Percentiles rank a stretch among this genome's conserved stretches.
Conservation (phyloP, 2,113 vertebrate genomes). For the Numenius arquata region DNA sequence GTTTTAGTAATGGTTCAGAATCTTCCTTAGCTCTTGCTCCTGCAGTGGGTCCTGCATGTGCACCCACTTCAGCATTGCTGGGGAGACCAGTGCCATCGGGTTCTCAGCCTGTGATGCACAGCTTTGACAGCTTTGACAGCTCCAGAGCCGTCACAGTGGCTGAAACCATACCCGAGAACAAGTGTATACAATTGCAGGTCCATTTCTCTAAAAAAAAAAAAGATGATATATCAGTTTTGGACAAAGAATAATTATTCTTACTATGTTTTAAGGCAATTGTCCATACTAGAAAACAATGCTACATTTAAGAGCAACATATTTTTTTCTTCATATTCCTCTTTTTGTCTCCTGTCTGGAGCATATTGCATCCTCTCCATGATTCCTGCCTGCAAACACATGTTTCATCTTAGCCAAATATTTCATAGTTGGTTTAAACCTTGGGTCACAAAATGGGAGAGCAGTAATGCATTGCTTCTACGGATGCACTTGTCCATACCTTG, state of each 20-base stretch:
- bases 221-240: neutral
- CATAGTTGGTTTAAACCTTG: neutral
- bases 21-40: neutral
- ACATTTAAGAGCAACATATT: neutral
- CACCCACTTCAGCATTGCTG: neutral
- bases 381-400: neutral
- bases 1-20: neutral
- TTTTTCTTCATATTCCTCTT: neutral
- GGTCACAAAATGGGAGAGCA: neutral
- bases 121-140: neutral
- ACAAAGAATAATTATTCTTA: neutral
- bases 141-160: neutral
- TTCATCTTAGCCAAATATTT: neutral
- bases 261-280: neutral
- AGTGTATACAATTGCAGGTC: neutral
- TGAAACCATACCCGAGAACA: neutral
- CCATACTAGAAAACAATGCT: neutral
- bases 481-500: neutral
- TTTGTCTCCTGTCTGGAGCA: neutral
- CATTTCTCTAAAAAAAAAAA: neutral
- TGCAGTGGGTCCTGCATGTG: neutral
- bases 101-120: neutral
- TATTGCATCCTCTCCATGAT: neutral
- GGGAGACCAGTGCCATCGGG: neutral
- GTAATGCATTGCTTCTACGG: neutral